Percentiles rank a stretch among this genome's conserved stretches.
Conservation (phyloP, 2,888 invertebrate species). For the Macroteleia sp. region DNA sequence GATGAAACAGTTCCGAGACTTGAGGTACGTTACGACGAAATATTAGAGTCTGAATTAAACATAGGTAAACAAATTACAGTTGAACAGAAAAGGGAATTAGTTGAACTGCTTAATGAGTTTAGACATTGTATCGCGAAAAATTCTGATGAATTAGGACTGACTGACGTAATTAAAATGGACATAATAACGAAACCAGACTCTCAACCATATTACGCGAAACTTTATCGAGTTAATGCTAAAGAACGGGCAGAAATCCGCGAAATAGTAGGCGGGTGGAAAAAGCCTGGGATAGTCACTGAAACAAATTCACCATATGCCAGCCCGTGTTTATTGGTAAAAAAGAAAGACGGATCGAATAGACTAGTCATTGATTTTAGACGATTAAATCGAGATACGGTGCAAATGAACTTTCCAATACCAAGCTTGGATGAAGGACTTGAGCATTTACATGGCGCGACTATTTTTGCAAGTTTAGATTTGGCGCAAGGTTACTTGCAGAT, state of each 20-base stretch:
- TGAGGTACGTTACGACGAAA: background rate
- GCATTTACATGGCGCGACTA: background rate
- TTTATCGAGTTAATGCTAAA: background rate
- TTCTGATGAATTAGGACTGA: background rate
- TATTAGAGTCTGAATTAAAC: background rate
- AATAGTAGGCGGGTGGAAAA: slow-evolving; percentile 17
- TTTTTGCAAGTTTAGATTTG: slow-evolving; percentile 36
- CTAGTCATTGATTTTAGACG: slow-evolving; percentile 43
- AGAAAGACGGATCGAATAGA: slow-evolving; percentile 32
- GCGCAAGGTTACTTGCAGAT: slow-evolving; percentile 35
- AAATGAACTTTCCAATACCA: slow-evolving; percentile 26
- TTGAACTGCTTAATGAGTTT: background rate
- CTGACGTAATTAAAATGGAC: background rate
- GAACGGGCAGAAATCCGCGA: background rate
- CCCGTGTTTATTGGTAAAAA: slow-evolving; percentile 38
- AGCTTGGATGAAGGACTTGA: slow-evolving; percentile 43
- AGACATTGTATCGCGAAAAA: slow-evolving; percentile 7
- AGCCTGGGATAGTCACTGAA: slow-evolving; percentile 44
- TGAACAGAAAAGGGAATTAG: background rate
- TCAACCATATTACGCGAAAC: slow-evolving; percentile 5
- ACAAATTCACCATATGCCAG: slow-evolving; percentile 42
- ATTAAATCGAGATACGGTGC: slow-evolving; percentile 23
- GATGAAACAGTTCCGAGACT: background rate
- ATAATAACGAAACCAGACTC: background rate
- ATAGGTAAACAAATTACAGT: background rate